phyloP scores from a whole-genome alignment of 2,113 vertebrate species.

The Nestor notabilis region DNA sequence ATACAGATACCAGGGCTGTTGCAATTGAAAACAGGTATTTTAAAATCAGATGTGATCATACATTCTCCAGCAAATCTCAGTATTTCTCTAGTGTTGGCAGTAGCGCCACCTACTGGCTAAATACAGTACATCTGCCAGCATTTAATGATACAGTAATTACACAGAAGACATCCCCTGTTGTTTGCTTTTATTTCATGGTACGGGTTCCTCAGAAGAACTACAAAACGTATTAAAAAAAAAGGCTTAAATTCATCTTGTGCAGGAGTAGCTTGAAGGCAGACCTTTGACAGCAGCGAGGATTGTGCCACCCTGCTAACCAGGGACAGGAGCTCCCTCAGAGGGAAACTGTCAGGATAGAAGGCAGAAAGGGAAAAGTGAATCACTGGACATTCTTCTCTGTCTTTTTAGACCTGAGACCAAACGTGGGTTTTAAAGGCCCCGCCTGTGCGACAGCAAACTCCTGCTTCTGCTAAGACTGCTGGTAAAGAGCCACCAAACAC shows the following conservation, averaged over 20 bases:
- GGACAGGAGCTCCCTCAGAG: not conserved
- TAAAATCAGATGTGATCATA: not conserved
- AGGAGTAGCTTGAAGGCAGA: not conserved
- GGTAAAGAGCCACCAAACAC: not conserved
- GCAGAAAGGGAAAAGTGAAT: not conserved
- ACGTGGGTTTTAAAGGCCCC: not conserved
- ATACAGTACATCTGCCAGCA: not conserved
- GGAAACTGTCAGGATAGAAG: not conserved
- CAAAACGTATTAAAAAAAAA: not conserved
- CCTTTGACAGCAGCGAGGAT: not conserved
- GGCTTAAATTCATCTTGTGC: not conserved
- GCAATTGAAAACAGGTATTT: not conserved
- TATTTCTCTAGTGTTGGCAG: not conserved
- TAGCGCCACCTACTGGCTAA: not conserved
- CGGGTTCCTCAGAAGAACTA: not conserved
- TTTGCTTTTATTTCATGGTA: not conserved
- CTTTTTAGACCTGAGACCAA: slow-evolving; percentile 18
- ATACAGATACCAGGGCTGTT: not conserved
- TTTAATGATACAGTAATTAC: not conserved
- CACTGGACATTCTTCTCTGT: not conserved
- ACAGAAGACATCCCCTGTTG: not conserved
- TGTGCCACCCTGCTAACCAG: not conserved
- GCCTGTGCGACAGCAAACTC: not conserved
- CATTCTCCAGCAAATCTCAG: not conserved
- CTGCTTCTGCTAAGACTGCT: not conserved